Conservation (phyloP, 2,113 vertebrate genomes). For the Scomber japonicus region DNA sequence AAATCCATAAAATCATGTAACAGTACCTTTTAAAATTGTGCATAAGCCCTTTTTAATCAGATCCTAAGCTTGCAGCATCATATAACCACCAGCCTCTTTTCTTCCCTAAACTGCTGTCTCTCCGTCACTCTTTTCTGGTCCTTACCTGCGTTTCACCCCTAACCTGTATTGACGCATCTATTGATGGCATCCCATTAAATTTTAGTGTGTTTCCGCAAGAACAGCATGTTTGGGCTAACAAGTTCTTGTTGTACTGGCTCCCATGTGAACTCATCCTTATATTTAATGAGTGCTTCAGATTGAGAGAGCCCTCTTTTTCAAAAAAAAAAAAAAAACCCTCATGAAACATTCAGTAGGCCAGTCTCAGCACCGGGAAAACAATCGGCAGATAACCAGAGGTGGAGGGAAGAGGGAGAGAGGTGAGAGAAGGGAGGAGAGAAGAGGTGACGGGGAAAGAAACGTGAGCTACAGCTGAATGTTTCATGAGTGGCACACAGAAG, state of each 20-base stretch:
- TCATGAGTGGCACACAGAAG: slow-evolving; percentile 82
- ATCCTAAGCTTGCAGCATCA: slow-evolving; percentile 16
- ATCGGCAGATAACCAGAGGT: slow-evolving; percentile 74
- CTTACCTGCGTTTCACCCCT: slow-evolving; percentile 32
- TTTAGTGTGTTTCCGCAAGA: slow-evolving; percentile 19
- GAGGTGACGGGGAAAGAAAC: slow-evolving; percentile 65
- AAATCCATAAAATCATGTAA: slow-evolving; percentile 26
- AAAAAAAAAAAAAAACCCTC: slow-evolving; percentile 35
- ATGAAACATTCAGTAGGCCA: slow-evolving; percentile 79
- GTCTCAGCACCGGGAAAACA: slow-evolving; percentile 69
- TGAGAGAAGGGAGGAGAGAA: slow-evolving; percentile 49
- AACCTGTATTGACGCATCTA: slow-evolving; percentile 25
- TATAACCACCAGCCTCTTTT: neutral
- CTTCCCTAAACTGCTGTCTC: neutral
- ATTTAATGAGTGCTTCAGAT: slow-evolving; percentile 71
- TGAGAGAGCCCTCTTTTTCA: slow-evolving; percentile 35
- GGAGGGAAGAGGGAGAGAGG: slow-evolving; percentile 61
- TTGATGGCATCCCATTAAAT: slow-evolving; percentile 45
- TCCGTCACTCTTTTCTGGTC: neutral
- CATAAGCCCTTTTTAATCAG: neutral
- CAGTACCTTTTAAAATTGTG: neutral
- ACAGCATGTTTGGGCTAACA: slow-evolving; percentile 63
- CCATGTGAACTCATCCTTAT: slow-evolving; percentile 62
- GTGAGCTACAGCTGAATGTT: slow-evolving; percentile 82
- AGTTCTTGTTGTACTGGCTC: slow-evolving; percentile 51